These are phyloP conservation scores for Centropus unirufus DNA, from an alignment of 2,113 vertebrate genomes.

Conservation along the genomic window DNA sequence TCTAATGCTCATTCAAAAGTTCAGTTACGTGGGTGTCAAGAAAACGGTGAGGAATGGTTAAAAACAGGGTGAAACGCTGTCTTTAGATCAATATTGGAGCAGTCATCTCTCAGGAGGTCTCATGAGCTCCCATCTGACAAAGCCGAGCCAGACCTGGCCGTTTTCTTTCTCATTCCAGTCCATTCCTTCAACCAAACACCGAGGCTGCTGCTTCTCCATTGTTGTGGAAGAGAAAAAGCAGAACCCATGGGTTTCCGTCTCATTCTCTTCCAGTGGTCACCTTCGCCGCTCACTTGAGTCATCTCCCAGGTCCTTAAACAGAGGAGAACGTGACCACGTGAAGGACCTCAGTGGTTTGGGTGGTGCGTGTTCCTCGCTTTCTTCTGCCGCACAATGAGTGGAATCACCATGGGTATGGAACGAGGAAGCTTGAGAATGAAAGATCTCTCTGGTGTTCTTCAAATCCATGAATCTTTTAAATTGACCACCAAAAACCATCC, in stretches of 20 bases:
- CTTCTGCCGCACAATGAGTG: no score
- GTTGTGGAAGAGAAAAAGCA: neutral
- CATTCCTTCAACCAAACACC: neutral
- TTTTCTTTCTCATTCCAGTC: neutral
- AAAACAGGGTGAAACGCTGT: neutral
- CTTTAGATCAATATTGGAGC: neutral
- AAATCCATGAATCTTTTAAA: neutral
- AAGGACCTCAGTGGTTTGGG: no score
- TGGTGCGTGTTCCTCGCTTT: rapidly evolving
- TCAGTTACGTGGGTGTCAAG: neutral
- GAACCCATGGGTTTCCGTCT: neutral
- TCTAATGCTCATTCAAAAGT: neutral
- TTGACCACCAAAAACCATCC: neutral
- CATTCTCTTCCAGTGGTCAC: no score
- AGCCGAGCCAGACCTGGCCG: neutral
- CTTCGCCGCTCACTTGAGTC: neutral
- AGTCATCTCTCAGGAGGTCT: neutral
- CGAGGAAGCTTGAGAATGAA: neutral
- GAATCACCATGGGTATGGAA: neutral
- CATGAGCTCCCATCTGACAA: neutral
- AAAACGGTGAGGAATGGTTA: neutral
- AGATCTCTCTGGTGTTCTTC: neutral
- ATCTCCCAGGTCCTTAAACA: rapidly evolving
- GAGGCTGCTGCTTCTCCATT: neutral
- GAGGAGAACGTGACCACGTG: neutral